Evolutionary conservation across 2,797 vertebrate genomes (phyloP).

Genomic region (Sarcophilus harrisii): DNA sequence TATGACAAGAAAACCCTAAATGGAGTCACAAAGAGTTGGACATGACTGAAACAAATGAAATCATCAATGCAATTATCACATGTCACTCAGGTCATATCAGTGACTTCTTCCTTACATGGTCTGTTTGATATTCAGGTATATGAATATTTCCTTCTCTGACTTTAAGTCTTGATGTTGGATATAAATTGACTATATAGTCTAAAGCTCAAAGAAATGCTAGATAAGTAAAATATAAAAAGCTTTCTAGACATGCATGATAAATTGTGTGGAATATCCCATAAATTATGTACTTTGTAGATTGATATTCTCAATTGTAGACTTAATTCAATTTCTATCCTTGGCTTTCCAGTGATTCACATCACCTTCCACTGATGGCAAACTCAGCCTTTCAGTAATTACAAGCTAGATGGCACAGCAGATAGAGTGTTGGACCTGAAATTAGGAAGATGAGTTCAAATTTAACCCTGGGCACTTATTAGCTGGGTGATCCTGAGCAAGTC

Average conservation of each 20-base stretch:
- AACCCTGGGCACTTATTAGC: not conserved
- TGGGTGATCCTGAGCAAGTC: not conserved
- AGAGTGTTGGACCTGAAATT: not conserved
- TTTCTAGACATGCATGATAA: not conserved
- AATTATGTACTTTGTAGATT: not conserved
- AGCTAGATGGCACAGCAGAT: not conserved
- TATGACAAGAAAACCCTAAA: too few species aligned
- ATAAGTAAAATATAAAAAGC: not conserved
- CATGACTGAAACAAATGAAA: not conserved
- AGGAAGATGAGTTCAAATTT: not conserved
- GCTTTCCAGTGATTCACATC: not conserved
- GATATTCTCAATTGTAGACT: not conserved
- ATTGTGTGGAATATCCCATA: not conserved
- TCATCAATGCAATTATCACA: not conserved
- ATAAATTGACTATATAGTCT: not conserved
- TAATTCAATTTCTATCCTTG: not conserved
- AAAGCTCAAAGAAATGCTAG: not conserved
- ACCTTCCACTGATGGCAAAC: not conserved
- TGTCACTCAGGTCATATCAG: not conserved
- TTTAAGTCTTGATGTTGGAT: not conserved
- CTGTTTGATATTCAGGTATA: conserved; percentile 24
- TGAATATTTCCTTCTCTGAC: not conserved
- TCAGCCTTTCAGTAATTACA: not conserved
- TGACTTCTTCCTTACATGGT: not conserved
- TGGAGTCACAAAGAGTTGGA: not conserved